Base-by-base conservation (phyloP, 2,113 vertebrate species). In the Rattus rattus region DNA sequence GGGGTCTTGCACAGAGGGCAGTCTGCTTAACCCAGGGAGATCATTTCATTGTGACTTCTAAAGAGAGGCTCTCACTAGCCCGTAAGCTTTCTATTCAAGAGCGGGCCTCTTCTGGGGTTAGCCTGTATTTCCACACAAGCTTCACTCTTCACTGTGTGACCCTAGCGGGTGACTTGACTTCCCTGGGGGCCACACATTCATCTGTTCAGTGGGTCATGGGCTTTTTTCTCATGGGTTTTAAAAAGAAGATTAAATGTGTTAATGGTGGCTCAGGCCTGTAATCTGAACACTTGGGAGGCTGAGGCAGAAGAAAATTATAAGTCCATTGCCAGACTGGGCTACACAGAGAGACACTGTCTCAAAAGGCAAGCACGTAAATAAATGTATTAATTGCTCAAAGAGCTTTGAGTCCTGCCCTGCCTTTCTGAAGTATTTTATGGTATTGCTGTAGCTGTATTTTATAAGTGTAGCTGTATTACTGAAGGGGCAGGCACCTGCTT, bases 21-120 rank as follows among this genome's bases (percentile, higher is more conserved):
- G 26, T 85, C 16, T 19, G 43, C 63, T 47, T 49, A 19, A 75
- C 22, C 39, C 84, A 8, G 17, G 73, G 49, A 79, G 79, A 77
- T 20, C 5, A 52, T 69, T 84, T 75, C n/a, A 11, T 13, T 36
- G 39, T 12, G 43, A 47, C 30, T 92, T 96, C n/a, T 6, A 17
- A 73, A 86, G 36, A 52, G 22, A 70, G 73, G 79, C 1, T 63
- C 69, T 88, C 87, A 19, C 43, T 88, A 30, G 49, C 28, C n/a
- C 80, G 67, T 81, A 30, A 86, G 88, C 67, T 59, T 81, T 5
- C 11, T 6, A 13, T 6, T 33, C 5, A 0, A 69, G 86, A 81
- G 59, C 0, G 0, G 2, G 49, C 3, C 5, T 63, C 54, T 24
- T 52, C 54, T 10, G 43, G 59, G 49, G 17, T 43, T 1, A 0